phyloP scores from a whole-genome alignment of 2,113 vertebrate species.

The Pedetes capensis region DNA sequence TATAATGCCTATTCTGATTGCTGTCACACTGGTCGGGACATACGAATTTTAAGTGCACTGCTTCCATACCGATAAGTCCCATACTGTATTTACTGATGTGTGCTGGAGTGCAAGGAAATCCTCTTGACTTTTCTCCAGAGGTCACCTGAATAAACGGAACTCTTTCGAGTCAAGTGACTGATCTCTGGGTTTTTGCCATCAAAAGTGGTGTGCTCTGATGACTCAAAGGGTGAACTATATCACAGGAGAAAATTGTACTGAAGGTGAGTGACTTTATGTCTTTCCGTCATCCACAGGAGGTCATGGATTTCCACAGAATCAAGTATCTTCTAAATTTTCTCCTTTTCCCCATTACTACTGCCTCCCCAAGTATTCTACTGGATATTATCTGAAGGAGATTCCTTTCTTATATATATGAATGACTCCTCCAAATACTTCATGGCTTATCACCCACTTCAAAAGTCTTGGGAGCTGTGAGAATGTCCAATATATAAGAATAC shows the following conservation, averaged over 20 bases:
- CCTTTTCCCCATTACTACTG: background rate
- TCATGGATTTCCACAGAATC: background rate
- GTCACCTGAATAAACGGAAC: background rate
- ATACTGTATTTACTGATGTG: background rate
- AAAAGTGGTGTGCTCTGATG: background rate
- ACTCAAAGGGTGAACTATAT: background rate
- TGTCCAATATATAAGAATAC: background rate
- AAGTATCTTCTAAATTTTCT: background rate
- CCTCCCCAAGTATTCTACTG: background rate
- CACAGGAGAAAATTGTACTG: background rate
- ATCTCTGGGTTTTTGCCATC: background rate
- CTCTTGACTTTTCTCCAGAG: constrained; percentile 39
- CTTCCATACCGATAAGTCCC: background rate
- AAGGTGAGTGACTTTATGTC: constrained; percentile 13
- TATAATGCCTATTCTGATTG: background rate
- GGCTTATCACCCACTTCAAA: background rate
- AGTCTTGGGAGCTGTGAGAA: background rate
- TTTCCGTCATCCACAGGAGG: background rate
- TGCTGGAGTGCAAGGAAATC: constrained; percentile 2
- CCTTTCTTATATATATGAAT: background rate
- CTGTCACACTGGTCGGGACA: background rate
- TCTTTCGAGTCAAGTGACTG: constrained; percentile 44
- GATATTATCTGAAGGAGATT: background rate
- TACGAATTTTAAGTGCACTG: background rate
- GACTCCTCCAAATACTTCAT: background rate